phyloP scores from a whole-genome alignment of 2,888 invertebrate genomes.

The Tenthredo distinguenda region DNA sequence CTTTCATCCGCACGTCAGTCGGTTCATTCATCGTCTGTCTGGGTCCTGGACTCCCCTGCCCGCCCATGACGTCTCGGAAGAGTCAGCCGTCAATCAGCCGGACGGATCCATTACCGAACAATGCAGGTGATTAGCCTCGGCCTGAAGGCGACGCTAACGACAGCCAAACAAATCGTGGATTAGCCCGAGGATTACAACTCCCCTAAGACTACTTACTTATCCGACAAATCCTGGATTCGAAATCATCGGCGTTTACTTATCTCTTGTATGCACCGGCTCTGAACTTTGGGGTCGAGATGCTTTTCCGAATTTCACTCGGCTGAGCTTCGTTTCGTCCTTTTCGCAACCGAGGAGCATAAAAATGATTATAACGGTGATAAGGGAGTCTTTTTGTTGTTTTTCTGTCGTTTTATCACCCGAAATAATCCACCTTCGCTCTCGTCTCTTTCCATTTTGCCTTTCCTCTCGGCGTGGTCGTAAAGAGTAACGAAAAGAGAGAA shows the following conservation, averaged over 20 bases:
- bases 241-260: neutral
- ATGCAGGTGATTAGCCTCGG: slow-evolving; percentile 71
- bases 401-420: slow-evolving; percentile 17
- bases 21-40: no score
- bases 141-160: slow-evolving; percentile 68
- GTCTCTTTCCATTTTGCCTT: neutral
- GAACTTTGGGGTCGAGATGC: no score
- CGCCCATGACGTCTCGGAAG: slow-evolving; percentile 17
- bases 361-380: slow-evolving; percentile 20
- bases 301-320: no score
- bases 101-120: slow-evolving; percentile 72
- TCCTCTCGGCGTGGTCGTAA: neutral
- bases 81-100: slow-evolving; percentile 61
- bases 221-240: slow-evolving; percentile 46
- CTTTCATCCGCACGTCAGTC: neutral
- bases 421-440: slow-evolving; percentile 28
- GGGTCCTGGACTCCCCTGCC: neutral
- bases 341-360: neutral
- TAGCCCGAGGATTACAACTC: slow-evolving; percentile 71
- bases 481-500: slow-evolving; percentile 20
- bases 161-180: slow-evolving; percentile 74
- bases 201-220: slow-evolving; percentile 63
- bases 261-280: neutral
- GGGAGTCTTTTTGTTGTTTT: slow-evolving; percentile 55
- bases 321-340: neutral